Conservation (phyloP, 1,140 invertebrate genomes). For the Drosophila simulans region DNA sequence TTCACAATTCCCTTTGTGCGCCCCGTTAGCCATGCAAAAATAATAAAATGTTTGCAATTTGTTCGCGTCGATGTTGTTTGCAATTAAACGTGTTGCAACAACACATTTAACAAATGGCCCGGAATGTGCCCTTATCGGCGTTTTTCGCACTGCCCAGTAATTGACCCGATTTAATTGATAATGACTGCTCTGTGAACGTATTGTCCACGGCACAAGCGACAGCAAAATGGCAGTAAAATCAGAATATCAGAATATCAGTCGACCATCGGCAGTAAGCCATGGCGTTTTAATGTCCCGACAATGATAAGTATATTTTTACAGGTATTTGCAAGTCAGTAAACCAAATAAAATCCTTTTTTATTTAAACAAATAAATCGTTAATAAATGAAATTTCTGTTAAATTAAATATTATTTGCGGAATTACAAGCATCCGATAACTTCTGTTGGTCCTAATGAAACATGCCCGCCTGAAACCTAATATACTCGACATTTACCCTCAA, state of each 20-base stretch:
- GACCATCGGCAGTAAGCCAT: background rate
- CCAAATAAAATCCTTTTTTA: too few species aligned
- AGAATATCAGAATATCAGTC: background rate
- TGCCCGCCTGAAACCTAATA: background rate
- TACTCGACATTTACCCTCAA: background rate
- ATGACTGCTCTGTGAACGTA: conserved; percentile 16
- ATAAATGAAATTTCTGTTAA: background rate
- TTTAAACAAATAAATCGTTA: too few species aligned
- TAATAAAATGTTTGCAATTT: conserved; percentile 57
- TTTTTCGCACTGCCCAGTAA: conserved; percentile 19
- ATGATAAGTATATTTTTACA: background rate
- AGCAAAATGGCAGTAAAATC: conserved; percentile 6
- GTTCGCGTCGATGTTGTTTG: conserved; percentile 40
- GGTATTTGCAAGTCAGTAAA: too few species aligned
- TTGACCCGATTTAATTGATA: conserved; percentile 46
- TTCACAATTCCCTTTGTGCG: background rate
- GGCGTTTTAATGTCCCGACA: background rate
- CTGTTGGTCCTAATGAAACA: background rate
- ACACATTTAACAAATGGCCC: conserved; percentile 21
- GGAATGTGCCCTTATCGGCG: conserved; percentile 11
- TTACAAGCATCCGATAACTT: background rate
- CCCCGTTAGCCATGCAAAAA: conserved; percentile 42
- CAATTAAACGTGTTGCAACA: conserved; percentile 49
- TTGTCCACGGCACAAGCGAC: conserved; percentile 22
- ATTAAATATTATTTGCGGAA: background rate